A percentile compares a stretch with the other conserved stretches of the same genome.
These are phyloP conservation scores for Labeo rohita DNA, from an alignment of 2,113 vertebrate species.

Conservation along the genomic window DNA sequence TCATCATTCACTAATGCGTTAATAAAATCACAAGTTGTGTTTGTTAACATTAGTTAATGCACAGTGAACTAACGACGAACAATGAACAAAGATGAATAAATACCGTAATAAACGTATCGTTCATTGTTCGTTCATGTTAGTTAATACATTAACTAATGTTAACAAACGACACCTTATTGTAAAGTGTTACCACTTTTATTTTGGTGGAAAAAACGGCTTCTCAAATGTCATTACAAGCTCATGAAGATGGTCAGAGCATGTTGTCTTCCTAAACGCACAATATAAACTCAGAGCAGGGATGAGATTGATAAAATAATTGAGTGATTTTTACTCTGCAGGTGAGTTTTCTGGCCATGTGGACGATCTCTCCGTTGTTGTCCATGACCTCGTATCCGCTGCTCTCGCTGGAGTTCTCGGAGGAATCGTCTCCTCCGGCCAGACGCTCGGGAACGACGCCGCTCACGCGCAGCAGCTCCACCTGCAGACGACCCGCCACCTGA, in stretches of 20 bases:
- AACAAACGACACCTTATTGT: too few relatives aligned
- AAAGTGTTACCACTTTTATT: too few relatives aligned
- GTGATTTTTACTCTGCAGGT: slow-evolving; percentile 79
- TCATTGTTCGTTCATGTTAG: too few relatives aligned
- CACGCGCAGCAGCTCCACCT: slow-evolving; percentile 91
- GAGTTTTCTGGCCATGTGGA: slow-evolving; percentile 89
- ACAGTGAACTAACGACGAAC: too few relatives aligned
- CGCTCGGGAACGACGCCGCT: slow-evolving; percentile 88
- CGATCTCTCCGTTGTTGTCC: slow-evolving; percentile 89
- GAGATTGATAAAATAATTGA: not conserved
- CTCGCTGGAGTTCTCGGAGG: slow-evolving; percentile 96
- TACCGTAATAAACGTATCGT: too few relatives aligned
- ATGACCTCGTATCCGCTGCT: slow-evolving; percentile 90
- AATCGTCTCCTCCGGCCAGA: slow-evolving; percentile 87
- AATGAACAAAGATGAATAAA: too few relatives aligned
- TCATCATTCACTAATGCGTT: too few relatives aligned
- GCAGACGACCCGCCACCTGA: slow-evolving; percentile 93
- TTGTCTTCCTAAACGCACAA: not conserved
- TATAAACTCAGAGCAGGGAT: not conserved
- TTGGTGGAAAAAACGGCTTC: not conserved
- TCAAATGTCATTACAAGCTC: not conserved
- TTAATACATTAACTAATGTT: too few relatives aligned
- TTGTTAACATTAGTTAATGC: too few relatives aligned
- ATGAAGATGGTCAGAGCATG: not conserved
- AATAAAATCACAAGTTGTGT: too few relatives aligned